Percentiles rank a stretch among this genome's conserved stretches.
Evolutionary conservation across 2,888 invertebrate genomes (phyloP).

Genomic region (Amaurobius ferox): DNA sequence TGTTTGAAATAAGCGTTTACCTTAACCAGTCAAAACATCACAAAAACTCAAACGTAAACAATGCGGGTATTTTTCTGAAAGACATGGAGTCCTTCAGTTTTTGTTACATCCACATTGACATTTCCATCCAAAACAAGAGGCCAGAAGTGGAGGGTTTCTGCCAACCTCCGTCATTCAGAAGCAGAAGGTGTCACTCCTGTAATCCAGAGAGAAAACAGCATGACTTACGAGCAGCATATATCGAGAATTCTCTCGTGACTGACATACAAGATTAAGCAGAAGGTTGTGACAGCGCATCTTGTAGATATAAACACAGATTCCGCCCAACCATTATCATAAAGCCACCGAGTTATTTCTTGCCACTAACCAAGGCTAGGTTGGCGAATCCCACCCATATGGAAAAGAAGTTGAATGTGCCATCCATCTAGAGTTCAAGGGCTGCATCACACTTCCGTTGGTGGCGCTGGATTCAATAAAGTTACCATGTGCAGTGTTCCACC

Average conservation of each 20-base stretch:
- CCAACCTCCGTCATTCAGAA: constrained; percentile 1
- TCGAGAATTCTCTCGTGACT: constrained; percentile 19
- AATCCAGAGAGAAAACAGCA: neutral
- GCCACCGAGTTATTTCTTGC: constrained; percentile 19
- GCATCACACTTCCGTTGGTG: neutral
- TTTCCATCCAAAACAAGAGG: neutral
- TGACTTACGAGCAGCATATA: neutral
- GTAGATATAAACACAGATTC: neutral
- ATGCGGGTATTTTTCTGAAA: neutral
- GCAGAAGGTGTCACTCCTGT: neutral
- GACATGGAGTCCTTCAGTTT: neutral
- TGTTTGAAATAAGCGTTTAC: neutral
- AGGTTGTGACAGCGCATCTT: constrained; percentile 1
- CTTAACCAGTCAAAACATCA: neutral
- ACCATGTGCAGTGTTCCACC: neutral
- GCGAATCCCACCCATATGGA: constrained; percentile 19
- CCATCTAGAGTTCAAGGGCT: constrained; percentile 36
- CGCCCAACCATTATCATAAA: constrained; percentile 29
- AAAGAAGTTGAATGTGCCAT: constrained; percentile 2
- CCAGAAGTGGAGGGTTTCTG: neutral
- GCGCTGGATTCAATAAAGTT: constrained; percentile 15
- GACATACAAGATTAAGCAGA: constrained; percentile 8
- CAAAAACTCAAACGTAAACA: neutral
- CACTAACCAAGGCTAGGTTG: constrained; percentile 23
- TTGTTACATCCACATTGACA: neutral